Conservation (phyloP, 2,888 invertebrate genomes). For the Parthenolecanium corni region DNA sequence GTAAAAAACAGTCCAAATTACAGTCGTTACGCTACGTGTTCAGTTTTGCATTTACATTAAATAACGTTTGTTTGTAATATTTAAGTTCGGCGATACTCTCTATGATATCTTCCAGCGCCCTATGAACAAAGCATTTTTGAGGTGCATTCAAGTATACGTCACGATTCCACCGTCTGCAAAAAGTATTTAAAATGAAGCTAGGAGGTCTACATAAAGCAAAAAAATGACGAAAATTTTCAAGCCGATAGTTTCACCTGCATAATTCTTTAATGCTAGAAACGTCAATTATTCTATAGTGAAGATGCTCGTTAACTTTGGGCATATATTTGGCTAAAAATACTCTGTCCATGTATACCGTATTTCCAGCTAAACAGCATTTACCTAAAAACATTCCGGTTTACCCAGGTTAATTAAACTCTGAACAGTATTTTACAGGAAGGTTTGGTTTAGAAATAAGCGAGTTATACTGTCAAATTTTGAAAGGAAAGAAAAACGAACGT, state of each 20-base stretch:
- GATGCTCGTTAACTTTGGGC: slow-evolving; percentile 61
- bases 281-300: slow-evolving; percentile 89
- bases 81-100: slow-evolving; percentile 76
- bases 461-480: no score
- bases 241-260: slow-evolving; percentile 37
- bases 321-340: slow-evolving; percentile 70
- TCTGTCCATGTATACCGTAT: slow-evolving; percentile 75
- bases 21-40: no score
- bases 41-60: slow-evolving; percentile 39
- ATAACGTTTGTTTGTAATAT: slow-evolving; percentile 59
- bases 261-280: slow-evolving; percentile 84
- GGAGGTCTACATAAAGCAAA: not conserved
- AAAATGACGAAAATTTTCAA: not conserved
- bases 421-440: not conserved
- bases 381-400: slow-evolving; percentile 38
- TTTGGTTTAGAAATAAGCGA: no score
- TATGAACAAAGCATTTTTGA: slow-evolving; percentile 53
- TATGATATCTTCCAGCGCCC: slow-evolving; percentile 69
- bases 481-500: no score
- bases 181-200: not conserved
- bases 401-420: not conserved
- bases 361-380: slow-evolving; percentile 71
- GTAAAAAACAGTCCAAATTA: no score
- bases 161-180: slow-evolving; percentile 61
- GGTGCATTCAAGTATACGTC: slow-evolving; percentile 47